Base-by-base conservation (phyloP, 2,797 vertebrate species). In the Spea hammondii region DNA sequence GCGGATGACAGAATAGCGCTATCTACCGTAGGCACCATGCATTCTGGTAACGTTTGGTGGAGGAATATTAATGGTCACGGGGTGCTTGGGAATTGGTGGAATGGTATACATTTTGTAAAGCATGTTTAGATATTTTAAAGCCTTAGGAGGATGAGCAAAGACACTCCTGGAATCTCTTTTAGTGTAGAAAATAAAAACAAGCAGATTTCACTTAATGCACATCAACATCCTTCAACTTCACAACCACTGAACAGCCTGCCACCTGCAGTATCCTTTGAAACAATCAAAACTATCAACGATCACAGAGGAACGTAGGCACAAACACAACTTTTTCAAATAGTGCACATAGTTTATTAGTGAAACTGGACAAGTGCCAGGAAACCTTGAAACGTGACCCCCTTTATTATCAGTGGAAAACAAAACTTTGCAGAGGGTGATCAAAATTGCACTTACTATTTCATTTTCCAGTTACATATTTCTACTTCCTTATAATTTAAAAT, bases 391-490 rank as follows among this genome's bases (percentile, higher is more conserved):
- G 48, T 62, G 85, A 81, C 68, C 84, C 79, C 66, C 75, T 48
- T 72, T 44, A 82, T 81, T 49, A 60, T 86, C 83, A 79, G 81
- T 79, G 83, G 6, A 57, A 85, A 84, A 87, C 85, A 84, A 85
- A 78, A 44, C 82, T 83, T 60, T 83, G 82, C 89, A 90, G 86
- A 89, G 87, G 87, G 14, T 62, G 32, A 86, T 87, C 85, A 89
- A 65, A 92, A 91, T 91, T 90, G 90, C 89, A 92, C 91, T 92
- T 92, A 32, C 32, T 32, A 84, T 83, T 87, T 86, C 86, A 44
- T 68, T 69, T 5, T 79, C 84, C 84, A 77, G 87, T 77, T 6
- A 68, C 70, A 51, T 60, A 17, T 82, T 84, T 74, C 72, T 49
- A 62, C 59, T 11, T 65, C 51, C 3, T 66, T 77, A 49, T 83